Base-by-base conservation (phyloP, 2,113 vertebrate species). In the Mormyrus lacerda region DNA sequence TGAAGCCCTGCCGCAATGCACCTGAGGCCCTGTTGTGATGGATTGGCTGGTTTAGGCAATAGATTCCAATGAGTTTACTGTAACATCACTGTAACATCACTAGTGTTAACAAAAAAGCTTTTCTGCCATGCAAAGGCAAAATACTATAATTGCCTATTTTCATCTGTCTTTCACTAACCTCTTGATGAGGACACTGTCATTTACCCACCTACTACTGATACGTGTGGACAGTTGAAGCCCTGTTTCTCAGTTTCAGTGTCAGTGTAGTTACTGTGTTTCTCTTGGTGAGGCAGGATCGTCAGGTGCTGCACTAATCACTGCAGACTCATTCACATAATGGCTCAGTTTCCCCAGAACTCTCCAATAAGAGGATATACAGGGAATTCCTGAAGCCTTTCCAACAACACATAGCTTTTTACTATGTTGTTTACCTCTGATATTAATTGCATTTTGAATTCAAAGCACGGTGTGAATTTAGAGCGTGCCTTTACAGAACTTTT, bases 361-460 rank as follows among this genome's bases (percentile, higher is more conserved):
- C 84, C 47, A 31, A 27, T 31, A 15, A 48, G 17, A 50, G 44
- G 6, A 76, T 17, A 21, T 17, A 83, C 42, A 21, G 11, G 50
- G 50, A 90, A 44, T 76, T 90, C 21, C 50, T 90, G 73, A 27
- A 89, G 87, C 87, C 48, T 47, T 85, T 91, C 85, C 84, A 89
- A 35, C 45, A 89, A 48, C 47, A 31, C 79, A 39, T 10, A 89
- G 35, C 31, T 90, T 91, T 92, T 91, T 90, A 91, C 88, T 86
- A 39, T 55, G 35, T 61, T 91, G 88, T 91, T 92, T 91, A 90
- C 39, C 69, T 51, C 58, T 89, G 76, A 91, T 73, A 89, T 91
- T 91, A 39, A 79, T 73, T 83, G 58, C 90, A 89, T 91, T 58
- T 85, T 87, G 87, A 92, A 69, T 91, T 89, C 85, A 87, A 45